Conservation (phyloP, 2,888 invertebrate species). For the Scotopteryx bipunctaria region DNA sequence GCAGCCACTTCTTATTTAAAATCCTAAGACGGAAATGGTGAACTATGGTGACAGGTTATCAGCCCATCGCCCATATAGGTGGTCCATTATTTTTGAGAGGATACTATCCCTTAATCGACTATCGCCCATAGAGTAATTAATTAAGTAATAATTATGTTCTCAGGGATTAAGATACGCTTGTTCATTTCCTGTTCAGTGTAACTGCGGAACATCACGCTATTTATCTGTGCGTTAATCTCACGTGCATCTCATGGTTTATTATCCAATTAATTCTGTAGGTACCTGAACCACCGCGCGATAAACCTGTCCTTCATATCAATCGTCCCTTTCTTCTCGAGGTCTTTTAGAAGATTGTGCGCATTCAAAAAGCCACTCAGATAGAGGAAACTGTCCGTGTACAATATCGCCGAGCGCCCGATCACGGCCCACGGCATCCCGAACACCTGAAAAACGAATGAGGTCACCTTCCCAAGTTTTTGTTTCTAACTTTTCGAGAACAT, state of each 20-base stretch:
- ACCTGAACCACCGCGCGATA: slow-evolving; percentile 82
- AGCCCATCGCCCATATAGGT: too few relatives aligned
- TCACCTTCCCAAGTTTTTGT: slow-evolving; percentile 24
- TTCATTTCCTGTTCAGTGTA: slow-evolving; percentile 12
- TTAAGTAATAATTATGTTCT: not conserved
- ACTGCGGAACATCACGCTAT: slow-evolving; percentile 1
- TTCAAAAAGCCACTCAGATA: slow-evolving; percentile 84
- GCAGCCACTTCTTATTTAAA: too few relatives aligned
- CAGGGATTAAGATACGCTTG: slow-evolving; percentile 4
- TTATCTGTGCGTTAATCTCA: slow-evolving; percentile 8
- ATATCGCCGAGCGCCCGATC: slow-evolving; percentile 83
- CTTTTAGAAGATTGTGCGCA: slow-evolving; percentile 78
- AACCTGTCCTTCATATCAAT: slow-evolving; percentile 78
- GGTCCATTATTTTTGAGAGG: too few relatives aligned
- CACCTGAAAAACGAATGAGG: slow-evolving; percentile 53
- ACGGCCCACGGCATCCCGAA: slow-evolving; percentile 84
- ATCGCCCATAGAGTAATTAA: too few relatives aligned
- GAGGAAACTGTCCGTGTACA: slow-evolving; percentile 85
- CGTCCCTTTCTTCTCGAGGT: slow-evolving; percentile 74
- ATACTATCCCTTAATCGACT: too few relatives aligned
- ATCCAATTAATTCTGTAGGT: slow-evolving; percentile 21
- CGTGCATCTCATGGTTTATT: not conserved
- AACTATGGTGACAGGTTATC: too few relatives aligned
- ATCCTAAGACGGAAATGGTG: too few relatives aligned
- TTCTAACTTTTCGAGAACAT: slow-evolving; percentile 27